These are phyloP conservation scores for Pteria penguin DNA, from an alignment of 2,888 invertebrate species.

Conservation along the genomic window DNA sequence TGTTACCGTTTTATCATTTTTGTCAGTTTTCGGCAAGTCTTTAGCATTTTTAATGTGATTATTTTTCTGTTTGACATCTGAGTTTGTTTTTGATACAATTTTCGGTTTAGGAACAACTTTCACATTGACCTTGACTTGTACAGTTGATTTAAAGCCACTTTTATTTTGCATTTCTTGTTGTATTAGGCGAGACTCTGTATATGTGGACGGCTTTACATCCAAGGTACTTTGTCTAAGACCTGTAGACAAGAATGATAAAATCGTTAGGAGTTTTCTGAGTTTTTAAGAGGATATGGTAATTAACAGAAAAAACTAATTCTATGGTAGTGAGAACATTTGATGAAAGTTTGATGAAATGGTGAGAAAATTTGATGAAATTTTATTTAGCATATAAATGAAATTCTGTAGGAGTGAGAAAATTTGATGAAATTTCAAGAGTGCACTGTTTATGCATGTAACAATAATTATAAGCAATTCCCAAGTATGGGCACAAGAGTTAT, in stretches of 20 bases:
- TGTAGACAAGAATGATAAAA: background rate
- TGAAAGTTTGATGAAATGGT: too few relatives aligned
- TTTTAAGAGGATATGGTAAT: too few relatives aligned
- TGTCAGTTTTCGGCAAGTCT: background rate
- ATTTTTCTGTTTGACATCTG: background rate
- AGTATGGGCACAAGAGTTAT: too few relatives aligned
- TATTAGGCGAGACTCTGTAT: constrained; percentile 7
- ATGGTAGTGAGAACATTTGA: too few relatives aligned
- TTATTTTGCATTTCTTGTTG: constrained; percentile 17
- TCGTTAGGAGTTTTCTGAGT: too few relatives aligned
- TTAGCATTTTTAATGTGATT: constrained; percentile 5
- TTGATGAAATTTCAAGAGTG: too few relatives aligned
- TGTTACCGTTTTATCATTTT: background rate
- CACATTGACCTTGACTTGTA: constrained; percentile 1
- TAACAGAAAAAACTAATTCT: too few relatives aligned
- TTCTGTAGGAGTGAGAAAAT: too few relatives aligned
- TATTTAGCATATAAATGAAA: too few relatives aligned
- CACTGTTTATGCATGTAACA: too few relatives aligned
- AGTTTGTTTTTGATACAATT: background rate
- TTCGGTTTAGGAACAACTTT: constrained; percentile 13
- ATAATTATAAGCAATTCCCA: too few relatives aligned
- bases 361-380: too few relatives aligned
- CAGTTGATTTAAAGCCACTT: constrained; percentile 31
- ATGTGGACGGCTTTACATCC: background rate
- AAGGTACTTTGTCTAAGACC: constrained; percentile 14